phyloP scores from a whole-genome alignment of 2,113 vertebrate species.

The Caloenas nicobarica region DNA sequence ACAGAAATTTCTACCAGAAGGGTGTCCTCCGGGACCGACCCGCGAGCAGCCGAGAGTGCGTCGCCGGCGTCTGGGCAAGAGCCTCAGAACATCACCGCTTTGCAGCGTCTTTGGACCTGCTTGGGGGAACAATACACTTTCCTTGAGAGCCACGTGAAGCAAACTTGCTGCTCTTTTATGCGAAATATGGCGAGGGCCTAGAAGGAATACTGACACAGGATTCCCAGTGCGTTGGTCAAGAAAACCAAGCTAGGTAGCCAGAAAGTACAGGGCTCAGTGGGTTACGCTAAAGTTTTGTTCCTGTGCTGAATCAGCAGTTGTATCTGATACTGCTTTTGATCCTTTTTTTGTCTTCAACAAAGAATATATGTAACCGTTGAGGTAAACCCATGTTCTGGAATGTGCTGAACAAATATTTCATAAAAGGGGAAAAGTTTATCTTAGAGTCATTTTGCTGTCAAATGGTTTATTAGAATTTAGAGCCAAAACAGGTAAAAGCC shows the following conservation, averaged over 20 bases:
- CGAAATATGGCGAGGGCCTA: background rate
- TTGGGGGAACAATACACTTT: background rate
- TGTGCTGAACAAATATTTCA: constrained; percentile 5
- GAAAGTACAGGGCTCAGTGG: background rate
- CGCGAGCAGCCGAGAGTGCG: fast-evolving
- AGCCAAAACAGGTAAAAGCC: constrained; percentile 9
- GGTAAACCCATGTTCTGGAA: background rate
- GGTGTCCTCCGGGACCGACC: background rate
- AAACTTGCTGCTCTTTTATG: background rate
- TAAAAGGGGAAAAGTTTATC: background rate
- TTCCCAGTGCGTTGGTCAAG: background rate
- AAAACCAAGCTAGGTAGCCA: background rate
- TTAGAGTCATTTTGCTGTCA: background rate
- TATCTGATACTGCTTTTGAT: background rate
- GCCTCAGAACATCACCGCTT: background rate
- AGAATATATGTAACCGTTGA: background rate
- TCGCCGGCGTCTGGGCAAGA: fast-evolving
- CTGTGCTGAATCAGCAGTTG: background rate
- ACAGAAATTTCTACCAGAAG: background rate
- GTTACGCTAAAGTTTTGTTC: background rate
- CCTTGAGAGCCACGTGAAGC: background rate
- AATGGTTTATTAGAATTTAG: constrained; percentile 8
- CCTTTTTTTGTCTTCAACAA: background rate
- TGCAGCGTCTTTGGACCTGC: background rate
- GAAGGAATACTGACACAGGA: background rate